phyloP scores from a whole-genome alignment of 2,113 vertebrate species.

The Morone saxatilis region DNA sequence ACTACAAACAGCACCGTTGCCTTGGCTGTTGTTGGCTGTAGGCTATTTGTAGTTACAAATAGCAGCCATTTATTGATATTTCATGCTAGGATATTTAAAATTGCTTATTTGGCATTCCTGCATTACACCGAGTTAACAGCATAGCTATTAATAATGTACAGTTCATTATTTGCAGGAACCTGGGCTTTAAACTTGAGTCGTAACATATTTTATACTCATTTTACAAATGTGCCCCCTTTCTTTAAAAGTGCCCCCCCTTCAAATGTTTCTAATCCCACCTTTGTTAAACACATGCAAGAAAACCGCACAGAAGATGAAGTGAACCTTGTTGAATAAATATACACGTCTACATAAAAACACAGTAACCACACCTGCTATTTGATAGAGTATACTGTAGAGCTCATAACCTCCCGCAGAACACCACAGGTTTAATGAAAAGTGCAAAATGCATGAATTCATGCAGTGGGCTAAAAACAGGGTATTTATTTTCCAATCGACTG shows the following conservation, averaged over 20 bases:
- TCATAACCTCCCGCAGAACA: constrained; percentile 36
- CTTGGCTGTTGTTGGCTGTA: no score
- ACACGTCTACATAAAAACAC: constrained; percentile 32
- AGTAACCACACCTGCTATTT: constrained; percentile 15
- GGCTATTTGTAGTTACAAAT: not conserved
- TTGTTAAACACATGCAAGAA: constrained; percentile 20
- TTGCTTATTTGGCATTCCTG: not conserved
- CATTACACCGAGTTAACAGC: not conserved
- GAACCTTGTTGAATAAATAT: constrained; percentile 42
- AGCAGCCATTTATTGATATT: not conserved
- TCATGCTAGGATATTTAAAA: not conserved
- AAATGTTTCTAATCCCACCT: not conserved
- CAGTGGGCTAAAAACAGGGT: constrained; percentile 43
- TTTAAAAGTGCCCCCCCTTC: not conserved
- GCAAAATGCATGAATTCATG: constrained; percentile 71
- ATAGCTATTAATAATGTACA: not conserved
- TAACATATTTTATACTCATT: not conserved
- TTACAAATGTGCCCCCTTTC: not conserved
- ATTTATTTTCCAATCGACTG: constrained; percentile 66
- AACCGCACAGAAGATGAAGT: not conserved
- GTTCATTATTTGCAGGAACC: not conserved
- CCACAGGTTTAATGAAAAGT: constrained; percentile 69
- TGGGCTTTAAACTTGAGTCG: not conserved
- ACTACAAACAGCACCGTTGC: not conserved
- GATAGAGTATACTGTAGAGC: constrained; percentile 21